Percentiles rank a stretch among this genome's conserved stretches.
Conservation (phyloP, 37 sponge, comb jelly and placozoan species). For the Beroe ovata region DNA sequence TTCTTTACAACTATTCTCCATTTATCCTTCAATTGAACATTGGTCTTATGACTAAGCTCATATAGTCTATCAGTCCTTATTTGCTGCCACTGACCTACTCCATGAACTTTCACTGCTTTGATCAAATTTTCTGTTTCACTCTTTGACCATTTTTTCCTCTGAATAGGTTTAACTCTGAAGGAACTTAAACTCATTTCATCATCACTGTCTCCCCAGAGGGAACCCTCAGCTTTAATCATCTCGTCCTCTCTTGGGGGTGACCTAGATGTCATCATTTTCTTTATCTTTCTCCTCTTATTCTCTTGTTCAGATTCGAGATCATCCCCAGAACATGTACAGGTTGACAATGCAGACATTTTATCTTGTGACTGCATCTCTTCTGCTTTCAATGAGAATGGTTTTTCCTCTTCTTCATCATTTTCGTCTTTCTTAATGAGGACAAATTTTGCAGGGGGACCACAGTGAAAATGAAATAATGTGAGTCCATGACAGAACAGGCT, state of each 20-base stretch:
- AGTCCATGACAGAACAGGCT: too few relatives aligned
- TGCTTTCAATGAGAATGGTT: too few relatives aligned
- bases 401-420: too few relatives aligned
- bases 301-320: too few relatives aligned
- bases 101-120: not conserved
- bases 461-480: too few relatives aligned
- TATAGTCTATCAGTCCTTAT: not conserved
- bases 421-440: too few relatives aligned
- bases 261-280: not conserved
- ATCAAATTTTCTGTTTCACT: not conserved
- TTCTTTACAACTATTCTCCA: conserved; percentile 9
- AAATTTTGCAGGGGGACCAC: too few relatives aligned
- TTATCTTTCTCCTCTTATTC: not conserved
- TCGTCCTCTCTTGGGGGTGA: not conserved
- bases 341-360: too few relatives aligned
- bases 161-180: not conserved
- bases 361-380: too few relatives aligned
- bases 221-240: conserved; percentile 6
- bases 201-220: not conserved
- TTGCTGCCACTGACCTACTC: not conserved
- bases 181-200: not conserved
- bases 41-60: not conserved
- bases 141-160: not conserved
- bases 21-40: conserved; percentile 19
- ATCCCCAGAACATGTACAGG: too few relatives aligned